Percentiles rank a stretch among this genome's conserved stretches.
Evolutionary conservation across 2,797 vertebrate species (phyloP).

Genomic region (Labeo calbasu): DNA sequence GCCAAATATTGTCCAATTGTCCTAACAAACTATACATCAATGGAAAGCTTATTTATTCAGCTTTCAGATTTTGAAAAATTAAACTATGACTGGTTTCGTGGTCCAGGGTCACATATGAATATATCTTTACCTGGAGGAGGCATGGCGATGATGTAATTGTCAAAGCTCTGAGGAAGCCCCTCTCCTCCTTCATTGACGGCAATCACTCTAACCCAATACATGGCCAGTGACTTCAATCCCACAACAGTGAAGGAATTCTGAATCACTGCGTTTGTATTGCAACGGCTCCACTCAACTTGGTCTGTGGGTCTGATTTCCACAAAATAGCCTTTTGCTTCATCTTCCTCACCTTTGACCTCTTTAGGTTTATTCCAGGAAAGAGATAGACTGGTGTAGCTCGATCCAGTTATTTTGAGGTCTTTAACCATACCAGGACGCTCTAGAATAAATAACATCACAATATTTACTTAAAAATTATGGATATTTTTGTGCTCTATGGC

Average conservation of each 20-base stretch:
- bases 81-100: too few relatives aligned
- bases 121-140: slow-evolving; percentile 76
- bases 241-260: slow-evolving; percentile 79
- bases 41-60: too few relatives aligned
- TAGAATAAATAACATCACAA: slow-evolving; percentile 61
- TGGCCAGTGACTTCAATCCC: slow-evolving; percentile 79
- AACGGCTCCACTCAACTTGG: slow-evolving; percentile 81
- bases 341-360: slow-evolving; percentile 70
- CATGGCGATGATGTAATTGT: slow-evolving; percentile 74
- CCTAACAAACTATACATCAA: too few relatives aligned
- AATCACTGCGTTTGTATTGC: slow-evolving; percentile 75
- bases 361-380: slow-evolving; percentile 86
- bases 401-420: slow-evolving; percentile 83
- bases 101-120: too few relatives aligned
- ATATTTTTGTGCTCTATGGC: background rate
- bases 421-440: slow-evolving; percentile 84
- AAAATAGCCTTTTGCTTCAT: slow-evolving; percentile 82
- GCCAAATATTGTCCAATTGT: too few relatives aligned
- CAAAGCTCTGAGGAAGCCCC: slow-evolving; percentile 78
- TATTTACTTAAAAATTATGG: slow-evolving; percentile 22
- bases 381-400: slow-evolving; percentile 78
- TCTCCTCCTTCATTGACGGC: slow-evolving; percentile 82
- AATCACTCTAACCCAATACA: slow-evolving; percentile 85
- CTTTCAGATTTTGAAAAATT: too few relatives aligned
- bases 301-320: slow-evolving; percentile 83